These are phyloP conservation scores for Drosophila kanekoi DNA, from an alignment of 2,888 invertebrate species.

Conservation along the genomic window DNA sequence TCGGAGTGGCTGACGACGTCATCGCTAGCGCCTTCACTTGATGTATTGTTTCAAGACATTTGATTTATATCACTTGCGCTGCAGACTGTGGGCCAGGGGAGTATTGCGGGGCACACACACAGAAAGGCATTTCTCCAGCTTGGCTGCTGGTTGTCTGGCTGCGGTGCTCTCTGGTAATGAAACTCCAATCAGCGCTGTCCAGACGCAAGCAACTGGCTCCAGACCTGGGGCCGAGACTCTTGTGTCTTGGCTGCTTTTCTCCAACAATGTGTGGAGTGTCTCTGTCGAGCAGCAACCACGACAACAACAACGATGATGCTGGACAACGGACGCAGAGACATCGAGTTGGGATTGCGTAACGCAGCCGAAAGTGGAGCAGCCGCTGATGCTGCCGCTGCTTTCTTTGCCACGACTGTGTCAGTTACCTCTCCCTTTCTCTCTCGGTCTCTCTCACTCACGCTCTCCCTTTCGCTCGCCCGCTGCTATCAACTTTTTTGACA, in stretches of 20 bases:
- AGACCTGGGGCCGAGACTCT: conserved; percentile 13
- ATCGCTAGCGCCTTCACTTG: conserved; percentile 64
- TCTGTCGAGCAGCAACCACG: conserved; percentile 24
- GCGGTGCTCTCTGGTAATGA: conserved; percentile 62
- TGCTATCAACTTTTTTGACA: conserved; percentile 61
- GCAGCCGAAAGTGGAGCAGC: conserved; percentile 73
- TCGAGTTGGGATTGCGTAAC: conserved; percentile 70
- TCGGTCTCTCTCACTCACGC: neutral
- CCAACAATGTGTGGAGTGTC: conserved; percentile 38
- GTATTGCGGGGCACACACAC: conserved; percentile 4
- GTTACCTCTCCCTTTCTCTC: conserved; percentile 10
- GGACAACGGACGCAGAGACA: conserved; percentile 25
- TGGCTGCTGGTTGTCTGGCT: conserved; percentile 11
- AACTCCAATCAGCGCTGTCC: conserved; percentile 67
- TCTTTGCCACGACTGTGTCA: conserved; percentile 14
- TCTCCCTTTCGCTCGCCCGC: neutral
- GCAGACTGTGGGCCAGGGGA: neutral
- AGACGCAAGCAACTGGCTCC: conserved; percentile 31
- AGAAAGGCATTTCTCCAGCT: conserved; percentile 49
- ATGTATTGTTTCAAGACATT: conserved; percentile 74
- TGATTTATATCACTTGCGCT: conserved; percentile 70
- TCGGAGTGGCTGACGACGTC: conserved; percentile 40
- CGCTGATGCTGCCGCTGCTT: conserved; percentile 19
- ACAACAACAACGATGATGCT: neutral
- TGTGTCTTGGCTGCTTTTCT: conserved; percentile 29